Conservation (phyloP, 53 echinoderm and acorn worm species). For the Arbacia lixula region DNA sequence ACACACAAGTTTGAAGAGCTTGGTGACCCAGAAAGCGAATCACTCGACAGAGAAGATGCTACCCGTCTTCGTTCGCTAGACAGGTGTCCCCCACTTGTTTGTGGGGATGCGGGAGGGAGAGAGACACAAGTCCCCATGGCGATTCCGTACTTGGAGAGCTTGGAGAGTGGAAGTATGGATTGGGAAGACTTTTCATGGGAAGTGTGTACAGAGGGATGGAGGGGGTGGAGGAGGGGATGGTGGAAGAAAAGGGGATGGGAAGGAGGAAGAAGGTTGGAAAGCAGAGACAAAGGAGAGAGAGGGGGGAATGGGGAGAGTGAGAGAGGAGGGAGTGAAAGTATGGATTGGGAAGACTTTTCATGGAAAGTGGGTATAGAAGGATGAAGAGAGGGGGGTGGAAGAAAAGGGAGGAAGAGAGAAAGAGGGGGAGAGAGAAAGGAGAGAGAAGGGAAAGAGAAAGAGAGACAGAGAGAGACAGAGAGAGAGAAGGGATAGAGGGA, state of each 20-base stretch:
- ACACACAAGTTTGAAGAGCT: conserved; percentile 22
- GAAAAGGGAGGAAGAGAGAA: not conserved
- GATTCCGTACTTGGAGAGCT: too few species aligned
- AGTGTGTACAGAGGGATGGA: not conserved
- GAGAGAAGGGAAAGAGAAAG: not conserved
- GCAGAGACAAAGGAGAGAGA: not conserved
- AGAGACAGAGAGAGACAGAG: not conserved
- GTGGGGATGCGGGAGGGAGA: too few species aligned
- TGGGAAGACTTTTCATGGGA: not conserved
- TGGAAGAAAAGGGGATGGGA: not conserved
- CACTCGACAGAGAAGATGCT: conserved; percentile 1
- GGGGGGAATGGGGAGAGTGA: not conserved
- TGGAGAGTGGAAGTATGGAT: not conserved
- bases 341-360: not conserved
- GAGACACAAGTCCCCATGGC: too few species aligned
- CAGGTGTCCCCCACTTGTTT: too few species aligned
- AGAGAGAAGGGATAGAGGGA: not conserved
- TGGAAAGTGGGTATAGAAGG: too few species aligned
- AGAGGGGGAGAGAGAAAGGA: not conserved
- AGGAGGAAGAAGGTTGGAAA: not conserved
- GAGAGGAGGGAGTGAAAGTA: not conserved
- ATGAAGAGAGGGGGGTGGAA: not conserved
- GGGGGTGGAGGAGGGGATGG: not conserved
- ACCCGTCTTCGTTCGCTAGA: not conserved
- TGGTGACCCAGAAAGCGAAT: conserved; percentile 34